Evolutionary conservation across 2,797 vertebrate species (phyloP), one percentile per base, ranked within the genome.

Genomic region (Diglossa cyanea): DNA sequence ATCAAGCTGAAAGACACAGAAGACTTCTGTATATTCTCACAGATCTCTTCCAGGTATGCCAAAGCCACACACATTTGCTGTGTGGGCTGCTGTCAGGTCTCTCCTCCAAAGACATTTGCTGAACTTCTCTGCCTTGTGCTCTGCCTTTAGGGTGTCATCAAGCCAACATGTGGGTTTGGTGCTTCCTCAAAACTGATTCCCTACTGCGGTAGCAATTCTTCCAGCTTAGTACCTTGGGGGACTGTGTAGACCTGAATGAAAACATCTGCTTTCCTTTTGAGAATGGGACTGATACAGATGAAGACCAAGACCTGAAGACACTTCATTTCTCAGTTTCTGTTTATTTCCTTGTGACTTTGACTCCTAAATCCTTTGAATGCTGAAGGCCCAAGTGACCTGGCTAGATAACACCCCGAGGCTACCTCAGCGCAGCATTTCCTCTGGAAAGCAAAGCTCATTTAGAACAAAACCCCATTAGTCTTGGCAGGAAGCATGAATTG

Each of bases 401-500:
- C 68, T 79, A 75, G 68, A 65, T 91, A 92, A 78, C 26, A 85
- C 42, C 42, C 75, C 1, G 16, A 91, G 61, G 57, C 57, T 68
- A 80, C 31, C 44, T 82, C 81, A 81, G 82, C 47, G 65, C 6
- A 4, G 70, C 54, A 60, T 53, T 80, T 88, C 79, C 76, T 60
- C 55, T 53, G 73, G 39, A 83, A 87, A 94, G 78, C 30, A 92
- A 88, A 79, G 42, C 39, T 79, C 76, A 48, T 71, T 95, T 96
- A 85, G 92, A 96, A 92, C 6, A 48, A 92, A 94, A 76, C 73
- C 77, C 51, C 84, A 74, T 93, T 85, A 86, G 55, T 72, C 84
- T 86, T 95, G 88, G 94, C 86, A 96, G 84, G 55, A 95, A 83
- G 88, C 86, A 85, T 95, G 94, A 92, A 92, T 94, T 92, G 91